phyloP scores from a whole-genome alignment of 2,113 vertebrate species.

The Sceloporus undulatus region DNA sequence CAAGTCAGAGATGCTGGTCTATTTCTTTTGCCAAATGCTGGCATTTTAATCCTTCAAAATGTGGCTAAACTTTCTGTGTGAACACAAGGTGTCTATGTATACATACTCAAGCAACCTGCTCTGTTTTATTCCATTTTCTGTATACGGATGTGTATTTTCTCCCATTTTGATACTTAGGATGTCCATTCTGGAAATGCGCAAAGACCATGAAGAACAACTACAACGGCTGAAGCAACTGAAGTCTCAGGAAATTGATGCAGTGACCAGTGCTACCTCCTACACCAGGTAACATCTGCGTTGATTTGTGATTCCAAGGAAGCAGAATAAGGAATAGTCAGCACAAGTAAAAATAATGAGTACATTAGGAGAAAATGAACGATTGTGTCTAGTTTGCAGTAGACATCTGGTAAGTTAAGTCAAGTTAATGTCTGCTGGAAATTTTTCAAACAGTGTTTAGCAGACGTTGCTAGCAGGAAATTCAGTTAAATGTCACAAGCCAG shows the following conservation, averaged over 20 bases:
- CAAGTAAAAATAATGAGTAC: not conserved
- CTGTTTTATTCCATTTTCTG: not conserved
- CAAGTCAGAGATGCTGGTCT: not conserved
- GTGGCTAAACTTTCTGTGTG: not conserved
- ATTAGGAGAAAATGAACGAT: not conserved
- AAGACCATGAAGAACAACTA: constrained; percentile 89
- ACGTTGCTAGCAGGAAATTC: too few relatives aligned
- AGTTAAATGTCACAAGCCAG: too few relatives aligned
- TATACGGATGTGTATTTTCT: not conserved
- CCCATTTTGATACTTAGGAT: constrained; percentile 64
- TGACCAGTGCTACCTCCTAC: constrained; percentile 90
- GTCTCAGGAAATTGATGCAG: constrained; percentile 89
- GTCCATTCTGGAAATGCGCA: constrained; percentile 88
- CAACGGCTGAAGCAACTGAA: constrained; percentile 86
- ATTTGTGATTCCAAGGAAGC: not conserved
- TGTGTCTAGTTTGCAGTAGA: not conserved
- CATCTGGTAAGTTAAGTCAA: not conserved
- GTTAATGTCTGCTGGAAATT: too few relatives aligned
- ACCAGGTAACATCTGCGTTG: constrained; percentile 68
- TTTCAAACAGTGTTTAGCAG: too few relatives aligned
- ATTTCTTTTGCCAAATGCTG: not conserved
- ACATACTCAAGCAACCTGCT: not conserved
- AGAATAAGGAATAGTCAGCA: not conserved
- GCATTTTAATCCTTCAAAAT: not conserved
- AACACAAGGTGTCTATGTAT: not conserved